phyloP scores from a whole-genome alignment of 2,888 invertebrate species.

The Leptogaster cylindrica region DNA sequence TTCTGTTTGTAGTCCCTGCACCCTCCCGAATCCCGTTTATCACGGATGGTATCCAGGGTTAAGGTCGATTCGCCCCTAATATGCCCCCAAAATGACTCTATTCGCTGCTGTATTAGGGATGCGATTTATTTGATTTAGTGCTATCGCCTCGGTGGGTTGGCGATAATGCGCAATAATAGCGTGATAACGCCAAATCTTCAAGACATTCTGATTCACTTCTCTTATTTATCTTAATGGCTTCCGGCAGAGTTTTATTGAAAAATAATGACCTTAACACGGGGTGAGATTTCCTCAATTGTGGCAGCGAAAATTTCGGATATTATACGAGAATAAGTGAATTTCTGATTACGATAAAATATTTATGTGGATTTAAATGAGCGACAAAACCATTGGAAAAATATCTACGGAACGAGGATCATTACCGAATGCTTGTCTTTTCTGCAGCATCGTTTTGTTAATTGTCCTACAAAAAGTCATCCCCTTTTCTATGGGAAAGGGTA shows the following conservation, averaged over 20 bases:
- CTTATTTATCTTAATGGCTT: slow-evolving; percentile 53
- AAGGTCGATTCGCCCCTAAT: slow-evolving; percentile 39
- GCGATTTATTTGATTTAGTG: slow-evolving; percentile 53
- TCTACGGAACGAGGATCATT: no score
- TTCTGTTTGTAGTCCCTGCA: slow-evolving; percentile 9
- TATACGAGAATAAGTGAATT: slow-evolving; percentile 36
- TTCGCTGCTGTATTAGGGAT: slow-evolving; percentile 48
- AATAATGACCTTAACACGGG: slow-evolving; percentile 49
- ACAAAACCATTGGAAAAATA: no score
- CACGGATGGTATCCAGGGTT: slow-evolving; percentile 15
- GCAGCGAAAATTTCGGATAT: slow-evolving; percentile 30
- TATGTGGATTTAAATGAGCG: slow-evolving; percentile 34
- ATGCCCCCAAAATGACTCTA: slow-evolving; percentile 33
- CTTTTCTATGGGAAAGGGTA: slow-evolving; percentile 1
- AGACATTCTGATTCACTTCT: slow-evolving; percentile 44
- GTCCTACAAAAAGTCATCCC: slow-evolving; percentile 1
- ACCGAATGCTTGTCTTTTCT: no score
- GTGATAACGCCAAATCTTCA: slow-evolving; percentile 45
- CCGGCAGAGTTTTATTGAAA: slow-evolving; percentile 54
- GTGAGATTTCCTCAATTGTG: slow-evolving; percentile 46
- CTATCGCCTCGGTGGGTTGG: slow-evolving; percentile 47
- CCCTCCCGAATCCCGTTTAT: slow-evolving; percentile 33
- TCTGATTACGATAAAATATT: slow-evolving; percentile 37
- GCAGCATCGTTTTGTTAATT: no score
- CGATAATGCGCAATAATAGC: slow-evolving; percentile 47